Base-by-base conservation (phyloP, 2,113 vertebrate genomes). In the Mellivora capensis region DNA sequence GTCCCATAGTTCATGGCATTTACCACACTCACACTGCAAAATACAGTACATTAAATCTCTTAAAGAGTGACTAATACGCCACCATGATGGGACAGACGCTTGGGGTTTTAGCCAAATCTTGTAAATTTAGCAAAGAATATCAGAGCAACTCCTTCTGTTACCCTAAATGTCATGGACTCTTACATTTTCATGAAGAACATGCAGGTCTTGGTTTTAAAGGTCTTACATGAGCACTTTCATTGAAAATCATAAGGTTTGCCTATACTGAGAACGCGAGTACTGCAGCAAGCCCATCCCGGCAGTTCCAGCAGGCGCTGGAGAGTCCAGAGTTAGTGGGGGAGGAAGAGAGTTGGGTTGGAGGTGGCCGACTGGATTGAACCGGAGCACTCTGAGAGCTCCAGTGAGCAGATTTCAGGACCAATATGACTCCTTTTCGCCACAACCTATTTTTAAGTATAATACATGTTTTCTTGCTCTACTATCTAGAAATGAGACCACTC, bases 81-180 rank as follows among this genome's bases (percentile, higher is more conserved):
- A 52, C 97, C 71, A 74, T 61, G 93, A 96, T 97, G 96, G 97
- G 96, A 67, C 96, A 98, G 97, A 97, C 47, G 94, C 77, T 94
- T 97, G 87, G 87, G 87, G 95, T 93, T 94, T 96, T 95, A 97
- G 96, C 96, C 97, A 98, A 96, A 94, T 90, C 96, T 97, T 97
- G 77, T 96, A 97, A 97, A 98, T 98, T 97, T 98, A 98, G 97
- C 96, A 95, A 87, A 88, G 95, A 97, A 97, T 97, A 97, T 97
- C 96, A 97, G 96, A 98, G 97, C 89, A 97, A 98, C 96, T 98
- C 96, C 97, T 98, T 98, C 97, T 98, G 98, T 97, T 98, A 96
- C 96, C 97, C 96, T 91, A 98, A 98, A 98, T 98, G 97, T 98
- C 97, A 98, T 90, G 86, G 87, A 97, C 80, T 96, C 80, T 97